Base-by-base conservation (phyloP, 2,888 invertebrate genomes). In the Crematogaster levior region DNA sequence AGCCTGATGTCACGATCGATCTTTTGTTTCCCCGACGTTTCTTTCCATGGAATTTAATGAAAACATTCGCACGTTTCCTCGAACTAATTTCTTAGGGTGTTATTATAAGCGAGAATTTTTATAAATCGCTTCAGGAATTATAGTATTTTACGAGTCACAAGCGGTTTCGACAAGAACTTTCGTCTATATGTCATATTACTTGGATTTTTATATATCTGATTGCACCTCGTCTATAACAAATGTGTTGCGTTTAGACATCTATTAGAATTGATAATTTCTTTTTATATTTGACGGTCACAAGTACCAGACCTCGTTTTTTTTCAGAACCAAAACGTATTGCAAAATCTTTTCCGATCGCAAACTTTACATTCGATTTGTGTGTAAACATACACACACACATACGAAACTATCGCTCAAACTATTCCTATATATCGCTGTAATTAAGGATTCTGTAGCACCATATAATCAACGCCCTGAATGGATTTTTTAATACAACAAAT, bases 1-100 rank as follows among this genome's bases (percentile, higher is more conserved):
- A 65, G 5, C 34, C 43, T 56, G 46, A 58, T 77, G 72, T 73
- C 51, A 58, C 48, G 68, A 84, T 85, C 81, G 73, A 75, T 72
- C 63, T 53, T 81, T 37, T 56, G 56, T 56, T n/a, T 68, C 5
- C 24, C 30, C 43, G 18, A 56, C 53, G 40, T 40, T 66, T 53
- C 51, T 66, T 10, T 43, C 68, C 56, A 30, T 18, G 77, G 53
- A 51, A 56, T 30, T 53, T 40, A 40, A 56, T 51, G 40, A 43
- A 37, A 65, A 53, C 40, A 53, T 51, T 65, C 37, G 65, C 63
- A 51, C 40, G 27, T 40, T 75, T 75, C 40, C 40, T 9, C 27
- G 15, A 53, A 66, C n/a, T 24, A 51, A 56, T 77, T 21, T 66
- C 27, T n/a, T 10, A n/a, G 27, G 1, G 15, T 53, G 40, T 53